phyloP scores from a whole-genome alignment of 2,797 vertebrate species.

The Tragopan temminckii region DNA sequence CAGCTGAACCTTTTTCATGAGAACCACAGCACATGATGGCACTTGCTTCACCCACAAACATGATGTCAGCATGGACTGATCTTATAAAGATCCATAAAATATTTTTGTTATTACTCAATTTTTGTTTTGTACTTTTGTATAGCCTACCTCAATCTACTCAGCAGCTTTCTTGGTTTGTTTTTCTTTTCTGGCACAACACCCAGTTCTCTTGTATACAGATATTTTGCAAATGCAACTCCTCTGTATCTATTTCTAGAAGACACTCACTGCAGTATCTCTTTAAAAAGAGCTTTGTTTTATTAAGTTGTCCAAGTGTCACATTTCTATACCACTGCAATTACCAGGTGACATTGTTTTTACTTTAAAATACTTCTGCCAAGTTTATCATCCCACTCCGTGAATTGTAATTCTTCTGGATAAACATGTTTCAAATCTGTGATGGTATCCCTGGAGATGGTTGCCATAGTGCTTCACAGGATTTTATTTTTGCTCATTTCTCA shows the following conservation, averaged over 20 bases:
- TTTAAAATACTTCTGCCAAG: constrained; percentile 17
- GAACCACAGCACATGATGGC: background rate
- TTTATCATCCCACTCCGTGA: background rate
- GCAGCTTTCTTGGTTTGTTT: background rate
- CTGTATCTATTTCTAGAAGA: background rate
- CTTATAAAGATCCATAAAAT: background rate
- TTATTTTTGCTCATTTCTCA: constrained; percentile 67
- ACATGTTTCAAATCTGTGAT: constrained; percentile 46
- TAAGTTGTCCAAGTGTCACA: background rate
- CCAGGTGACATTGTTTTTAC: constrained; percentile 42
- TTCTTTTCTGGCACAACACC: background rate
- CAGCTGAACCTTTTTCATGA: background rate
- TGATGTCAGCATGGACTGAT: background rate
- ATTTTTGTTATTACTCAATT: background rate
- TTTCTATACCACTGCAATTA: constrained; percentile 25
- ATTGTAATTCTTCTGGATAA: constrained; percentile 53
- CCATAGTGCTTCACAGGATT: constrained; percentile 54
- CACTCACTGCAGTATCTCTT: background rate
- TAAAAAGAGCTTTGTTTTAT: constrained; percentile 24
- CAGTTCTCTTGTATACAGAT: background rate
- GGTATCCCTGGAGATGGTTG: constrained; percentile 71
- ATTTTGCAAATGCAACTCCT: background rate
- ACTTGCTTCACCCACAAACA: background rate
- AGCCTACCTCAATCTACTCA: background rate
- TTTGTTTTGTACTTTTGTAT: background rate